Conservation (phyloP, 2,797 vertebrate genomes). For the Amniataba percoides region DNA sequence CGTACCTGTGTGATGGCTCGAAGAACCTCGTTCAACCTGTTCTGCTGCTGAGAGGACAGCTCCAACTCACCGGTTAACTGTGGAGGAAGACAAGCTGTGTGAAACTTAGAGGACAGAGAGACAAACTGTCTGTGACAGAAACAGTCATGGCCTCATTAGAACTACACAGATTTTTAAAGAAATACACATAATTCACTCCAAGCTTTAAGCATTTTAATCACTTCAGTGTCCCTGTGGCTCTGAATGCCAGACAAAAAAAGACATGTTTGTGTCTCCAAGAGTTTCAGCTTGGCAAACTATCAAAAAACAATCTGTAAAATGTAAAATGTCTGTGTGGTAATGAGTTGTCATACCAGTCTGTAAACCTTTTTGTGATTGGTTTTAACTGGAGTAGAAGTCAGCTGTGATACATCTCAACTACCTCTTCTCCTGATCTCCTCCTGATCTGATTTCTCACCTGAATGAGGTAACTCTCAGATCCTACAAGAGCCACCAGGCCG, state of each 20-base stretch:
- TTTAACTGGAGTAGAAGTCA: not conserved
- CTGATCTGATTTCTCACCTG: constrained; percentile 91
- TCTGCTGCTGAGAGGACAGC: constrained; percentile 91
- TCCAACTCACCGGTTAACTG: constrained; percentile 91
- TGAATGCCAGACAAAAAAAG: not conserved
- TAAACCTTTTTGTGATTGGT: not conserved
- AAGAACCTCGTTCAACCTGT: constrained; percentile 92
- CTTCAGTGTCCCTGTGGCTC: not conserved
- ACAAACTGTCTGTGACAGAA: not conserved
- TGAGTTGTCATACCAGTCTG: no score
- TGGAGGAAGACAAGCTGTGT: constrained; percentile 7
- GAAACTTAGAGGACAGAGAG: not conserved
- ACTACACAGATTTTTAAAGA: not conserved
- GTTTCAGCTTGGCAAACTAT: not conserved
- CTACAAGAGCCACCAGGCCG: constrained; percentile 92
- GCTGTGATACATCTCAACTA: not conserved
- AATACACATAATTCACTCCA: no score
- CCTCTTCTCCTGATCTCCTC: no score
- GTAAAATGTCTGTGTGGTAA: no score
- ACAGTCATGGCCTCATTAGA: not conserved
- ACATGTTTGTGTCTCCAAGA: not conserved
- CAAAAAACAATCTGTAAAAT: no score
- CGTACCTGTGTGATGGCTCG: constrained; percentile 91
- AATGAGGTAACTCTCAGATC: constrained; percentile 90
- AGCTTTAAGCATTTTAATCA: not conserved